Evolutionary conservation across 2,113 vertebrate genomes (phyloP), one percentile per base, ranked within the genome.

Genomic region (Melanerpes aurifrons): DNA sequence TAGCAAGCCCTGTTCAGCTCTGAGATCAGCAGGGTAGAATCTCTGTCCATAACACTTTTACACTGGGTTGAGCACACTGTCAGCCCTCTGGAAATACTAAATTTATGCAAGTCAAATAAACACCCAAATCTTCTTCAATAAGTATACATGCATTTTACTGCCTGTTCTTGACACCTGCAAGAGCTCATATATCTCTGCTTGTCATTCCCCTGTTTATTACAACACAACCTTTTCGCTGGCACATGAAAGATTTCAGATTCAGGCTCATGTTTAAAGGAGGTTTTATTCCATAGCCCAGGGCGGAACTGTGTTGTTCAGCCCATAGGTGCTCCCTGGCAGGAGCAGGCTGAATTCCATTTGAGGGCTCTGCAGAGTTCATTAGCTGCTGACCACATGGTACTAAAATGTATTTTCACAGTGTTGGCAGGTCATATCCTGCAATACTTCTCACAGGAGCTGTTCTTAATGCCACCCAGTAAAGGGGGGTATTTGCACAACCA

Each of bases 111-210:
- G 63, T 57, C 90, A 69, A 78, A 63, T 2, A 10, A 63, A 32
- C 0, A 0, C 31, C 76, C 58, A 18, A 9, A 2, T 15, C 75
- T 24, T 24, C n/a, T n/a, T 62, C 86, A 28, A 0, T 2, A 4
- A 56, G 31, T 26, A 17, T 3, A 14, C 15, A 7, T 7, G 32
- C 53, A 29, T 57, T 57, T n/a, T 20, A 7, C 82, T 73, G 75
- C 58, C 64, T 26, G 57, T 12, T 21, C 28, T 10, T 61, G 32
- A 48, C 15, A 3, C 45, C 16, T 56, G 14, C 15, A 32, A 11
- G 58, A 32, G 20, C 31, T 59, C 40, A 2, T 4, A 2, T 8
- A 29, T 48, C 59, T 56, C 74, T 45, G 82, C 35, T 62, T 50
- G 3, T 47, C 10, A 18, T 37, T 73, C 21, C 53, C n/a, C 35